These are phyloP conservation scores for Tachycineta bicolor DNA, from an alignment of 2,113 vertebrate species.

Conservation along the genomic window DNA sequence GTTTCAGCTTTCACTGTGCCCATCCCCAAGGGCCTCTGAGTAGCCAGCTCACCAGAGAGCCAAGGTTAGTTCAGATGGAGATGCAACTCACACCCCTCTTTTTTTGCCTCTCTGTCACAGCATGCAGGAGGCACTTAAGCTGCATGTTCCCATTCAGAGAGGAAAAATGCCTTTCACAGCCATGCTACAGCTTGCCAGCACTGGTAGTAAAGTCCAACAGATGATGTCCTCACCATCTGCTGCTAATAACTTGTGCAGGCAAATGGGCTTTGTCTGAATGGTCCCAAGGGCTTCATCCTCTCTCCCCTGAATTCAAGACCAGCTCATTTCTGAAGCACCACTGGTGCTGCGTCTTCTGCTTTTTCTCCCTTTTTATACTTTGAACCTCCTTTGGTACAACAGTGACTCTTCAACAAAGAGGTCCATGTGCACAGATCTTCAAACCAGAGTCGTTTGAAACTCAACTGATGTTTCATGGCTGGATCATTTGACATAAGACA, in stretches of 20 bases:
- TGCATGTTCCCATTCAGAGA: background rate
- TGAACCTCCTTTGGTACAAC: background rate
- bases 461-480: conserved; percentile 8
- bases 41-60: background rate
- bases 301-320: background rate
- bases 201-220: background rate
- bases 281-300: background rate
- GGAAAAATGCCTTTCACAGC: background rate
- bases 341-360: background rate
- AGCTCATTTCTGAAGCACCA: background rate
- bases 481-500: background rate
- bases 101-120: background rate
- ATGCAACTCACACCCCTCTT: background rate
- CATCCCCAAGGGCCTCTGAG: background rate
- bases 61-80: background rate
- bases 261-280: background rate
- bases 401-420: background rate
- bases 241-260: background rate
- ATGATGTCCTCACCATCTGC: background rate
- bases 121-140: background rate
- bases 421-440: background rate
- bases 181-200: background rate
- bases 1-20: background rate
- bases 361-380: background rate
- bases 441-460: conserved; percentile 10